phyloP scores from a whole-genome alignment of 1,140 invertebrate species.

The Magallana gigas region DNA sequence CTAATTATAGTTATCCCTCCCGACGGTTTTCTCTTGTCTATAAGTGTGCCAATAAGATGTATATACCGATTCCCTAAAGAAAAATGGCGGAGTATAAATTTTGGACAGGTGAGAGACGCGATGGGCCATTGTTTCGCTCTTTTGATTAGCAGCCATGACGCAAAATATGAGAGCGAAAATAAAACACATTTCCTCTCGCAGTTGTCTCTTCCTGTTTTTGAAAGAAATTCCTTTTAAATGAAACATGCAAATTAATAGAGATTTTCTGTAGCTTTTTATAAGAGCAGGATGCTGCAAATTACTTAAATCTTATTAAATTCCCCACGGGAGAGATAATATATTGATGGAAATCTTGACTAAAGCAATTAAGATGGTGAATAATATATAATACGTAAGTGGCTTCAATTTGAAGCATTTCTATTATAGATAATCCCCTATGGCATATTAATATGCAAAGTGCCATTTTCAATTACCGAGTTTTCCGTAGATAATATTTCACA shows the following conservation, averaged over 20 bases:
- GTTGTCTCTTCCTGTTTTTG: conserved; percentile 27
- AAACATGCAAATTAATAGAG: conserved; percentile 16
- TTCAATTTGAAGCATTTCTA: neutral
- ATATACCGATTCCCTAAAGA: neutral
- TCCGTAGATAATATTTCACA: neutral
- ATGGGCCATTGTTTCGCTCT: neutral
- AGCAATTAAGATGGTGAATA: neutral
- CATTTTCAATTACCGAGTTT: conserved; percentile 6
- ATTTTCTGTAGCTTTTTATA: neutral
- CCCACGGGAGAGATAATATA: neutral
- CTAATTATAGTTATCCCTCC: conserved; percentile 26
- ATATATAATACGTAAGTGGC: neutral
- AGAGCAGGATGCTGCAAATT: neutral
- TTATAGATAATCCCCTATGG: neutral
- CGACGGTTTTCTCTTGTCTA: neutral
- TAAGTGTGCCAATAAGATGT: conserved; percentile 5
- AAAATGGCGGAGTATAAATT: neutral
- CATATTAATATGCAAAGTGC: conserved; percentile 6
- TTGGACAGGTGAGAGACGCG: neutral
- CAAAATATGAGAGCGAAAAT: neutral
- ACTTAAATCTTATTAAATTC: neutral
- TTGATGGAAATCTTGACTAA: neutral
- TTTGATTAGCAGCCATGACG: conserved; percentile 22
- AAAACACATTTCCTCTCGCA: conserved; percentile 15
- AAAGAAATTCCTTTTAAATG: conserved; percentile 16